These are phyloP conservation scores for Ophiothrix spiculata DNA, from an alignment of 35 echinoderm and acorn worm genomes.

Conservation along the genomic window DNA sequence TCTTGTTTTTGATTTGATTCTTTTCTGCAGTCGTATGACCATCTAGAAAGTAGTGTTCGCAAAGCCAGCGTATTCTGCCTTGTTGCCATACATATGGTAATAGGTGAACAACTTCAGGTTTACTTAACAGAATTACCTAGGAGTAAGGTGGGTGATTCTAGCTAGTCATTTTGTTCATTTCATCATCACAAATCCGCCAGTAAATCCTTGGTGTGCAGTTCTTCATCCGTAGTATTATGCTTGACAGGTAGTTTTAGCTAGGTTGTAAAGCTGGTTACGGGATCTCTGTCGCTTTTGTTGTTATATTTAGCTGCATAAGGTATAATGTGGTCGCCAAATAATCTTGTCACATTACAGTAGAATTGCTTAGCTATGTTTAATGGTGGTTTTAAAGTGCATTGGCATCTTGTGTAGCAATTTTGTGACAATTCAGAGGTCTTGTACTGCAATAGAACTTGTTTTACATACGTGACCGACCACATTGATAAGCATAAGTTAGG, in stretches of 20 bases:
- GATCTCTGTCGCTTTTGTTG: background rate
- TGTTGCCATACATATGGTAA: conserved; percentile 79
- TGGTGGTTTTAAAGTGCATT: too few species aligned
- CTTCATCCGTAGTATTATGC: background rate
- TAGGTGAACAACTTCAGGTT: conserved; percentile 78
- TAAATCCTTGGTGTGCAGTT: background rate
- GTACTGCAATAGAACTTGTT: too few species aligned
- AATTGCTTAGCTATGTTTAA: too few species aligned
- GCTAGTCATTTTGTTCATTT: background rate
- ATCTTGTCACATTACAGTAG: too few species aligned
- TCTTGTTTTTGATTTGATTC: background rate
- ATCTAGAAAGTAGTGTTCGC: conserved; percentile 86
- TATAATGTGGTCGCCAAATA: too few species aligned
- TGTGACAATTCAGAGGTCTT: too few species aligned
- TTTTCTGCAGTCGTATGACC: conserved; percentile 70
- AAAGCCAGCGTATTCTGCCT: conserved; percentile 98
- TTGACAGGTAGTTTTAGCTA: too few species aligned
- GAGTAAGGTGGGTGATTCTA: conserved; percentile 72
- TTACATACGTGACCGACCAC: too few species aligned
- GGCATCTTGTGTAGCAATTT: too few species aligned
- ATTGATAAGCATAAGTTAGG: too few species aligned
- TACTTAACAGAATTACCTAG: conserved; percentile 74
- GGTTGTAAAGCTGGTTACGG: background rate
- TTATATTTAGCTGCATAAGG: background rate
- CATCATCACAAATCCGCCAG: background rate